Conservation (phyloP, 1,140 invertebrate species). For the Atta texana region DNA sequence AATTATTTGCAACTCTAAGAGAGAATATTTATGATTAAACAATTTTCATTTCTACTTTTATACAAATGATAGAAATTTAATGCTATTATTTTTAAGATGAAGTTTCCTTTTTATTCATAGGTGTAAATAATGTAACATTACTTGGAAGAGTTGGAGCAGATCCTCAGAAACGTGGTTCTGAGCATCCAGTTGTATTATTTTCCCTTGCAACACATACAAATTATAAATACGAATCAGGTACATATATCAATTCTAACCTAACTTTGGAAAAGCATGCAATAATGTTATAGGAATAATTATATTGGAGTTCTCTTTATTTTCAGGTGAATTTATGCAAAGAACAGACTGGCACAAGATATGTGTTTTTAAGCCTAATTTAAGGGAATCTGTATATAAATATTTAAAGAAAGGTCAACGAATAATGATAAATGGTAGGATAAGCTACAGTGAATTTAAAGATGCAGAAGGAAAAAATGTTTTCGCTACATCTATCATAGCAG, state of each 20-base stretch:
- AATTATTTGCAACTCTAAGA: constrained; percentile 1
- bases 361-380: constrained; percentile 94
- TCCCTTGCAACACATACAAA: constrained; percentile 96
- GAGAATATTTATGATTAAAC: neutral
- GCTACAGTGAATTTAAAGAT: constrained; percentile 94
- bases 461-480: constrained; percentile 89
- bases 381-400: constrained; percentile 92
- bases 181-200: constrained; percentile 95
- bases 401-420: constrained; percentile 95
- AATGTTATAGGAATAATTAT: neutral
- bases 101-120: constrained; percentile 86
- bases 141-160: constrained; percentile 95
- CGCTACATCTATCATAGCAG: constrained; percentile 93
- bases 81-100: neutral
- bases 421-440: constrained; percentile 93
- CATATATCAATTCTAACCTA: constrained; percentile 52
- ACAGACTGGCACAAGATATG: constrained; percentile 97
- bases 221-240: constrained; percentile 89
- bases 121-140: constrained; percentile 94
- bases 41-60: neutral
- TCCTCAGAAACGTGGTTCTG: constrained; percentile 92
- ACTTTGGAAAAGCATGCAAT: neutral
- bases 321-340: constrained; percentile 92
- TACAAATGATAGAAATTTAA: neutral
- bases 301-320: constrained; percentile 76